These are phyloP conservation scores for Rotaria sp. DNA, from an alignment of 2,888 invertebrate species.

Conservation along the genomic window DNA sequence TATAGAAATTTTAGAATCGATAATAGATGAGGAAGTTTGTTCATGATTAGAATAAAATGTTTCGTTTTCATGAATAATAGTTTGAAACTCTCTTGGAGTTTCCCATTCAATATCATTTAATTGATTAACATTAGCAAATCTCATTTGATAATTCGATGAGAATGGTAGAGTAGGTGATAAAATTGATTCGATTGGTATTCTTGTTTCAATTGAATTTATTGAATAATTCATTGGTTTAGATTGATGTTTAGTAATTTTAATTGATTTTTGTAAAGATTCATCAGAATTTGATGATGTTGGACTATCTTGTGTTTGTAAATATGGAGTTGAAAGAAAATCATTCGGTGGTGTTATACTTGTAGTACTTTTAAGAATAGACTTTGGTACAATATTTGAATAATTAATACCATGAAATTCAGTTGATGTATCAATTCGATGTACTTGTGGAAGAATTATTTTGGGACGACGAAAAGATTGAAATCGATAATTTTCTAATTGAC, in stretches of 20 bases:
- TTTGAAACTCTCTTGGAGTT: constrained; percentile 22
- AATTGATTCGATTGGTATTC: background rate
- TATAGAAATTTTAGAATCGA: background rate
- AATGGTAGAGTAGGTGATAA: background rate
- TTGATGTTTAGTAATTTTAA: background rate
- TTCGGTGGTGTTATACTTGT: background rate
- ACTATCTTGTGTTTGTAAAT: background rate
- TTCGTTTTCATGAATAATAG: background rate
- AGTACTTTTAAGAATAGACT: background rate
- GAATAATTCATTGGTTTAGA: background rate
- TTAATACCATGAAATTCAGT: background rate
- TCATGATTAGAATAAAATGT: background rate
- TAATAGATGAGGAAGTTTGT: background rate
- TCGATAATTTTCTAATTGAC: background rate
- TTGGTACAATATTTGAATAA: background rate
- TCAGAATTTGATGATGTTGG: background rate
- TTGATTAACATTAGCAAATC: background rate
- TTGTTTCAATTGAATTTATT: background rate
- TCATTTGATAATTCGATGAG: background rate
- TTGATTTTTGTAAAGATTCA: background rate
- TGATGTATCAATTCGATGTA: background rate
- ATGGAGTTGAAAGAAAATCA: background rate
- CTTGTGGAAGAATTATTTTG: background rate
- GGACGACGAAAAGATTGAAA: background rate
- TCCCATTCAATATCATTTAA: constrained; percentile 29